A percentile compares a stretch with the other conserved stretches of the same genome.
These are phyloP conservation scores for Rallus crepitans DNA, from an alignment of 2,797 vertebrate species.

Conservation along the genomic window DNA sequence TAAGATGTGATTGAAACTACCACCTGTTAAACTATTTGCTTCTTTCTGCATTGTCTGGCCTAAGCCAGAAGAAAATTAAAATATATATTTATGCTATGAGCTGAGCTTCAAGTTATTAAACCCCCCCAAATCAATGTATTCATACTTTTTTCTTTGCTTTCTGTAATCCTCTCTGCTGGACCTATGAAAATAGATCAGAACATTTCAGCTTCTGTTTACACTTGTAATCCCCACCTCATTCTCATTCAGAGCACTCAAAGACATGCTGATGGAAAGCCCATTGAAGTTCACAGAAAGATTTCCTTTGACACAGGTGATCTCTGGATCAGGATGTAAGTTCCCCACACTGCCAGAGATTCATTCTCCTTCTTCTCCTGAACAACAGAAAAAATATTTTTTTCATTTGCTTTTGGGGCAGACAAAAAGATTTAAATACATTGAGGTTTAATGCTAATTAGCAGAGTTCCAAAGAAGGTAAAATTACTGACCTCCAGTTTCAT, in stretches of 20 bases:
- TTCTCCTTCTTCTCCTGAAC: neutral
- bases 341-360: neutral
- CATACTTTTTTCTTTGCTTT: constrained; percentile 49
- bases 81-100: constrained; percentile 34
- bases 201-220: constrained; percentile 46
- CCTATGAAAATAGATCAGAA: constrained; percentile 44
- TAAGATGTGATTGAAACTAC: constrained; percentile 17
- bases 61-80: constrained; percentile 35
- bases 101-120: constrained; percentile 49
- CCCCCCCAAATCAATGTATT: constrained; percentile 1
- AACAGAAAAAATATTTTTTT: neutral
- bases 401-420: neutral
- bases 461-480: neutral
- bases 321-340: neutral
- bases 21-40: constrained; percentile 6
- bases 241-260: neutral
- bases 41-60: neutral
- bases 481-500: neutral
- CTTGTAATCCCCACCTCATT: constrained; percentile 31
- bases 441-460: neutral
- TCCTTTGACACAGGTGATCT: neutral
- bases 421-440: neutral
- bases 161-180: constrained; percentile 46
- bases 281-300: neutral
- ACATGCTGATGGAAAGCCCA: neutral